A percentile compares a stretch with the other conserved stretches of the same genome.
Conservation (phyloP, 2,113 vertebrate genomes). For the Labeo catla region DNA sequence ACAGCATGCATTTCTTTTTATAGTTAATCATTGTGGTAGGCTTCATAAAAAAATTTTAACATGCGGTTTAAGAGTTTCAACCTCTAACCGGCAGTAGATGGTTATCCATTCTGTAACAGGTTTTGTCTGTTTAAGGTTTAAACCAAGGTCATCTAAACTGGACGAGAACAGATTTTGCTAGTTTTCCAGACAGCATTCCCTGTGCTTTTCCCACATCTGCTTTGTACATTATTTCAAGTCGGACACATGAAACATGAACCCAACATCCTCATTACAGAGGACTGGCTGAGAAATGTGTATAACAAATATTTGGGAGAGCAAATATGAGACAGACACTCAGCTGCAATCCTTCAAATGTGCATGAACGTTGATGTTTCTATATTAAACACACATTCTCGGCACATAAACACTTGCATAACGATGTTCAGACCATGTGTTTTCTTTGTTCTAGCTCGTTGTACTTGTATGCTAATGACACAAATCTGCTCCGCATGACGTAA, state of each 20-base stretch:
- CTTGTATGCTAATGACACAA: conserved; percentile 9
- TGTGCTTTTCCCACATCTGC: conserved; percentile 37
- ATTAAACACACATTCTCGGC: not conserved
- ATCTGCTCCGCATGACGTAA: conserved; percentile 48
- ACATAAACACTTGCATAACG: not conserved
- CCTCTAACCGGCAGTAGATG: not conserved
- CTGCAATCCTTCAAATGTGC: not conserved
- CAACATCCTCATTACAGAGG: not conserved
- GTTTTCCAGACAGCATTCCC: conserved; percentile 15
- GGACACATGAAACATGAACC: conserved; percentile 10
- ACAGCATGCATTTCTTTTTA: not conserved
- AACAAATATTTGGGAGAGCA: conserved; percentile 29
- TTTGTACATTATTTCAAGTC: conserved; percentile 30
- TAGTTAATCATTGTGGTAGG: conserved; percentile 1
- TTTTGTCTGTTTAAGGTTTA: conserved; percentile 13
- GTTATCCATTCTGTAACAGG: not conserved
- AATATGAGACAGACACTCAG: not conserved
- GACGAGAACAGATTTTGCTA: not conserved
- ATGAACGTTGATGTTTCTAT: conserved; percentile 1
- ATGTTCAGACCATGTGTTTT: conserved; percentile 29
- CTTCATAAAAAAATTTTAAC: conserved; percentile 19
- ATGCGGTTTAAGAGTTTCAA: not conserved
- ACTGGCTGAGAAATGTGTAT: conserved; percentile 4
- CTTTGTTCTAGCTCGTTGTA: conserved; percentile 16
- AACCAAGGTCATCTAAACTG: not conserved